Conservation (phyloP, 2,797 vertebrate species). For the Atherinosoma microstoma region DNA sequence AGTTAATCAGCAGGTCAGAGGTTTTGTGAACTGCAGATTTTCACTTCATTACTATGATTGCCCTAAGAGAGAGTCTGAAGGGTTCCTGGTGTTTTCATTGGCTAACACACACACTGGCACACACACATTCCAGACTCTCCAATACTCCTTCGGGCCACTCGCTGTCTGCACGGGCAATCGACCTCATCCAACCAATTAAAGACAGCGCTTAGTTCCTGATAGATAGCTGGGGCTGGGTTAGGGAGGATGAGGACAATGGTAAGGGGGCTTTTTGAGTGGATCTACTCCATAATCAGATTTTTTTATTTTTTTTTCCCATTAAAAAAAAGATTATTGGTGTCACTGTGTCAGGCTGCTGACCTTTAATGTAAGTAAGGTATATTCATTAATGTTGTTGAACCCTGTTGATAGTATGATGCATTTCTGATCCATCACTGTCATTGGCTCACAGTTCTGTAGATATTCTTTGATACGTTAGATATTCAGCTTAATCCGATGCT, state of each 20-base stretch:
- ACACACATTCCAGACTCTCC: constrained; percentile 43
- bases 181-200: constrained; percentile 82
- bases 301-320: constrained; percentile 28
- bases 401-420: not conserved
- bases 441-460: not conserved
- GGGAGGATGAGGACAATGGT: constrained; percentile 53
- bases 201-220: constrained; percentile 79
- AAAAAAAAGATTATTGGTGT: constrained; percentile 11
- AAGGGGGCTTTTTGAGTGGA: constrained; percentile 25
- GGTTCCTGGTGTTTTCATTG: constrained; percentile 53
- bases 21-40: constrained; percentile 67
- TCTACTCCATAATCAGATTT: constrained; percentile 22
- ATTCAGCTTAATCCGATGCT: too few relatives aligned
- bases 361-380: not conserved
- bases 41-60: constrained; percentile 74
- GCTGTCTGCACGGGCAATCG: constrained; percentile 76
- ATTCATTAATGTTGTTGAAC: constrained; percentile 4
- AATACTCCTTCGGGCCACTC: constrained; percentile 63
- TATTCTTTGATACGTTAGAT: too few relatives aligned
- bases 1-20: constrained; percentile 68
- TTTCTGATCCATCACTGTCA: not conserved
- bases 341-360: constrained; percentile 22
- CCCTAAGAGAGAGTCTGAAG: constrained; percentile 55
- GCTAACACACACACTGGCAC: constrained; percentile 18
- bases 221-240: constrained; percentile 63